phyloP scores from a whole-genome alignment of 2,888 invertebrate genomes.

The Pediacus dermestoides region DNA sequence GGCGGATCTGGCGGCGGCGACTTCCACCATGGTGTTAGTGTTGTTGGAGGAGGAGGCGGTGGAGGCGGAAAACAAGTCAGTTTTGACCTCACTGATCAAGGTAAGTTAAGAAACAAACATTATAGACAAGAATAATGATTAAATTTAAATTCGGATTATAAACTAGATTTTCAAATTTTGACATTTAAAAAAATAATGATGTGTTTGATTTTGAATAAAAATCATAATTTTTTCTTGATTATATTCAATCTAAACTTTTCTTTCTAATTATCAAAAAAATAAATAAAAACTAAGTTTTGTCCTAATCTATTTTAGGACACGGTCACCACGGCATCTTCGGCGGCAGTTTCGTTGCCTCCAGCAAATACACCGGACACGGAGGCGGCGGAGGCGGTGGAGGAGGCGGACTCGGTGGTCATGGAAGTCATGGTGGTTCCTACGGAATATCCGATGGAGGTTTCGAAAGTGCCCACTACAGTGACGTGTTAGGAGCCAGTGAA shows the following conservation, averaged over 20 bases:
- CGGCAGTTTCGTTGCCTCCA: constrained; percentile 35
- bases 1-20: constrained; percentile 30
- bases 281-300: too few relatives aligned
- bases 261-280: too few relatives aligned
- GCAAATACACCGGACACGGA: constrained; percentile 32
- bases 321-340: constrained; percentile 32
- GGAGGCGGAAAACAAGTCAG: constrained; percentile 25
- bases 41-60: constrained; percentile 31
- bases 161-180: too few relatives aligned
- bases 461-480: constrained; percentile 30
- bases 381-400: constrained; percentile 24
- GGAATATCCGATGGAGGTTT: constrained; percentile 12
- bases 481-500: constrained; percentile 30
- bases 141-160: too few relatives aligned
- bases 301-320: too few relatives aligned
- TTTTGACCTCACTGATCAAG: constrained; percentile 33
- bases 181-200: not conserved
- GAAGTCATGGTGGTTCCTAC: constrained; percentile 19
- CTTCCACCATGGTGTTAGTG: constrained; percentile 35
- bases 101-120: too few relatives aligned
- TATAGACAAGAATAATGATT: too few relatives aligned
- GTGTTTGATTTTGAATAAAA: too few relatives aligned
- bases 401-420: constrained; percentile 10
- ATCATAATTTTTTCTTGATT: too few relatives aligned
- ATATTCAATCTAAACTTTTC: too few relatives aligned